Evolutionary conservation across 2,888 invertebrate species (phyloP).

Genomic region (Agonopterix arenella): DNA sequence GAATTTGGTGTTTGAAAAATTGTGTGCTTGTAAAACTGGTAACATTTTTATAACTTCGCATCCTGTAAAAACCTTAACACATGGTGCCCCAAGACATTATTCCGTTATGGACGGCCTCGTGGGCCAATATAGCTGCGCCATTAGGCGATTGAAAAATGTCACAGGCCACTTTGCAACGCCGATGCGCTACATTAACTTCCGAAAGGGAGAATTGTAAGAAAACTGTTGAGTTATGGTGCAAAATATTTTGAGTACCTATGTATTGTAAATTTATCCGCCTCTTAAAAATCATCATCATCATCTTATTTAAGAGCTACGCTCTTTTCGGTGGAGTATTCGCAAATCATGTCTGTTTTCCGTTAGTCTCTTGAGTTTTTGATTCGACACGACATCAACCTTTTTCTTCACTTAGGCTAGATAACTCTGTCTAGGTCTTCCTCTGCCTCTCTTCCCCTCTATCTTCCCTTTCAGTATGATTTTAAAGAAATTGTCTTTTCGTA

Average conservation of each 20-base stretch:
- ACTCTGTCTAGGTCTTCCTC: too few species aligned
- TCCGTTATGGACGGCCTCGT: constrained; percentile 38
- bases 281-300: too few species aligned
- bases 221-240: constrained; percentile 26
- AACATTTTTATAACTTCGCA: not conserved
- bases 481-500: too few species aligned
- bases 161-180: constrained; percentile 29
- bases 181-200: constrained; percentile 44
- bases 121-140: constrained; percentile 48
- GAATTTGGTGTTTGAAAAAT: not conserved
- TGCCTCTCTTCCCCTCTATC: too few species aligned
- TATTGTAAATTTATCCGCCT: too few species aligned
- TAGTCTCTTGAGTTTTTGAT: too few species aligned
- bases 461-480: too few species aligned
- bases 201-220: constrained; percentile 25
- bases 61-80: not conserved
- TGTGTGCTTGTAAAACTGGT: not conserved
- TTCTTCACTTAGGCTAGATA: too few species aligned
- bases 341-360: too few species aligned
- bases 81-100: constrained; percentile 33
- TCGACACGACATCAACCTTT: too few species aligned
- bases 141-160: constrained; percentile 58
- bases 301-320: too few species aligned
- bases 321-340: too few species aligned
- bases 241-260: constrained; percentile 3